phyloP scores from a whole-genome alignment of 1,140 invertebrate genomes.

The Metopolophium dirhodum region DNA sequence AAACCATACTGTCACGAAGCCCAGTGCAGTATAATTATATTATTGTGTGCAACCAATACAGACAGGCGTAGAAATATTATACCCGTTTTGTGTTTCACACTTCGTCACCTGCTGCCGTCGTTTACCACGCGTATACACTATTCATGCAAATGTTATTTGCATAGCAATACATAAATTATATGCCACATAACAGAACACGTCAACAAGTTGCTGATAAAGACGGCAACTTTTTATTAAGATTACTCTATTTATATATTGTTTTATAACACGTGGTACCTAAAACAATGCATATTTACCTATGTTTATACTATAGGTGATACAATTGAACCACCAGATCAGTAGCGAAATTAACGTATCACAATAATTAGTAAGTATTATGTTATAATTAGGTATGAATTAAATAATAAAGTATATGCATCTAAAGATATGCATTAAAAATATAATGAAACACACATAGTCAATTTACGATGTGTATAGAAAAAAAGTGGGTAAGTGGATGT shows the following conservation, averaged over 20 bases:
- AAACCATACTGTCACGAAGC: neutral
- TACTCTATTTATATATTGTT: neutral
- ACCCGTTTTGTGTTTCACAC: neutral
- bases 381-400: too few relatives aligned
- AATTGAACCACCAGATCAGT: too few relatives aligned
- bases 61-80: neutral
- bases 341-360: too few relatives aligned
- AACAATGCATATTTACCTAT: too few relatives aligned
- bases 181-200: neutral
- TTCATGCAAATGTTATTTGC: neutral
- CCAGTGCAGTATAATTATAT: neutral
- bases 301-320: too few relatives aligned
- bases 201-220: neutral
- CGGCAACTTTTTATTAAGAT: neutral
- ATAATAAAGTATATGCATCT: too few relatives aligned
- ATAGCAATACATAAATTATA: constrained; percentile 11
- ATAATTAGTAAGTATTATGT: too few relatives aligned
- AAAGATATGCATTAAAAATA: too few relatives aligned
- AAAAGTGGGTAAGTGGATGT: too few relatives aligned
- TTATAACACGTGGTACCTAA: too few relatives aligned
- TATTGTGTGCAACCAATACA: neutral
- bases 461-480: too few relatives aligned
- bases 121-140: neutral
- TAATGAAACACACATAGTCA: too few relatives aligned
- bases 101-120: neutral